phyloP scores from a whole-genome alignment of 2,888 invertebrate species.

The Aporophyla nigra region DNA sequence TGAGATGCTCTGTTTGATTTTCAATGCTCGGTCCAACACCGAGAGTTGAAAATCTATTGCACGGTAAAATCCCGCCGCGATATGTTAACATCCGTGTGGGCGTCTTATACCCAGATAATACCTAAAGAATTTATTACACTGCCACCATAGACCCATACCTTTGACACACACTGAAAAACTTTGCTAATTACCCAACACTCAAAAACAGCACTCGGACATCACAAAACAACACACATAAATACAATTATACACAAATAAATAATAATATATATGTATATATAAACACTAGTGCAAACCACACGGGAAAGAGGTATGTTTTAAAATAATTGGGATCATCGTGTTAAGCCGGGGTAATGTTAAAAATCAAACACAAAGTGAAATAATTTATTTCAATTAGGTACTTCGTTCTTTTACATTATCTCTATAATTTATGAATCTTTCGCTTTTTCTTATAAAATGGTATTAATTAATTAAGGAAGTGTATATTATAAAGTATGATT shows the following conservation, averaged over 20 bases:
- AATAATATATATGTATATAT: conserved; percentile 2
- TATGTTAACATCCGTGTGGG: too few species aligned
- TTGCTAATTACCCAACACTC: conserved; percentile 31
- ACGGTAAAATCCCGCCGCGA: too few species aligned
- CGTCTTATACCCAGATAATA: background rate
- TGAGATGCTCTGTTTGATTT: too few species aligned
- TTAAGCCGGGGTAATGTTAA: conserved; percentile 5
- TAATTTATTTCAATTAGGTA: conserved; percentile 4
- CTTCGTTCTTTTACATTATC: background rate
- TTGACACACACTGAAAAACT: conserved; percentile 8
- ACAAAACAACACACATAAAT: conserved; percentile 47
- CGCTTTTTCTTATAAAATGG: background rate
- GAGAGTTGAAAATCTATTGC: too few species aligned
- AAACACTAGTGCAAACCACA: conserved; percentile 35
- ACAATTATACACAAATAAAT: conserved; percentile 44
- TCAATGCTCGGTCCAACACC: too few species aligned
- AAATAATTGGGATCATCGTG: background rate
- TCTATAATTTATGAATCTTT: background rate
- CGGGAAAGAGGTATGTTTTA: background rate
- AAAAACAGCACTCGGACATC: conserved; percentile 48
- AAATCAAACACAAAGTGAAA: conserved; percentile 6
- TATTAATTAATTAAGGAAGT: background rate
- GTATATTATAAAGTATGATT: background rate
- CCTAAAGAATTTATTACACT: background rate
- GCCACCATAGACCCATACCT: background rate